phyloP scores from a whole-genome alignment of 1,140 invertebrate genomes.

The Coelopa frigida region DNA sequence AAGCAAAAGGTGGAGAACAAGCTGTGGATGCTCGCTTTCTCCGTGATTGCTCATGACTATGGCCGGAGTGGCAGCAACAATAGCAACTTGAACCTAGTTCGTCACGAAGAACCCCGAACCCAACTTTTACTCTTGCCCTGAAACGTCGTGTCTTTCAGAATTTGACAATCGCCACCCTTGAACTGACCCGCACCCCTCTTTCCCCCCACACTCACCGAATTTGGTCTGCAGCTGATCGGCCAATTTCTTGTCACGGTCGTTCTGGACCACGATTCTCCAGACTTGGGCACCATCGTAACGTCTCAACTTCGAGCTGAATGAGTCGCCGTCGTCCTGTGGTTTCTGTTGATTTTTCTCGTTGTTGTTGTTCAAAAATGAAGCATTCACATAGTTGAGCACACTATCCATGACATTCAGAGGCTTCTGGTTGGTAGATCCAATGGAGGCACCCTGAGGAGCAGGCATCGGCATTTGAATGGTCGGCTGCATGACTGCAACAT shows the following conservation, averaged over 20 bases:
- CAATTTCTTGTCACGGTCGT: conserved; percentile 35
- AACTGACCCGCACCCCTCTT: too few relatives aligned
- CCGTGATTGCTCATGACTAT: too few relatives aligned
- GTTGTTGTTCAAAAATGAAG: conserved; percentile 28
- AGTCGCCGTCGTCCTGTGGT: conserved; percentile 9
- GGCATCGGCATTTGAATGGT: too few relatives aligned
- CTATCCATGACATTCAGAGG: conserved; percentile 23
- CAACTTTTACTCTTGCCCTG: too few relatives aligned
- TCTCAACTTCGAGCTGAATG: conserved; percentile 26
- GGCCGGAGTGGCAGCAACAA: too few relatives aligned
- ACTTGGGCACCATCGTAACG: conserved; percentile 52
- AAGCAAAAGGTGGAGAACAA: too few relatives aligned
- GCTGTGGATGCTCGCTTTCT: too few relatives aligned
- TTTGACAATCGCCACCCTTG: too few relatives aligned
- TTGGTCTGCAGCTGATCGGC: conserved; percentile 40
- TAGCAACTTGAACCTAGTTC: too few relatives aligned
- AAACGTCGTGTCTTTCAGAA: too few relatives aligned
- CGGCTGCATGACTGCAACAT: background rate
- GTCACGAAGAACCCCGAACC: too few relatives aligned
- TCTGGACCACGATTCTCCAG: conserved; percentile 50
- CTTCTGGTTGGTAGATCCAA: conserved; percentile 1
- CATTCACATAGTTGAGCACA: conserved; percentile 40
- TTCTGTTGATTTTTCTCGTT: conserved; percentile 12
- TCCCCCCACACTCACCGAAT: conserved; percentile 32
- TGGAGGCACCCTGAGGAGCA: too few relatives aligned